Base-by-base conservation (phyloP, 2,797 vertebrate genomes). In the Mustela erminea region DNA sequence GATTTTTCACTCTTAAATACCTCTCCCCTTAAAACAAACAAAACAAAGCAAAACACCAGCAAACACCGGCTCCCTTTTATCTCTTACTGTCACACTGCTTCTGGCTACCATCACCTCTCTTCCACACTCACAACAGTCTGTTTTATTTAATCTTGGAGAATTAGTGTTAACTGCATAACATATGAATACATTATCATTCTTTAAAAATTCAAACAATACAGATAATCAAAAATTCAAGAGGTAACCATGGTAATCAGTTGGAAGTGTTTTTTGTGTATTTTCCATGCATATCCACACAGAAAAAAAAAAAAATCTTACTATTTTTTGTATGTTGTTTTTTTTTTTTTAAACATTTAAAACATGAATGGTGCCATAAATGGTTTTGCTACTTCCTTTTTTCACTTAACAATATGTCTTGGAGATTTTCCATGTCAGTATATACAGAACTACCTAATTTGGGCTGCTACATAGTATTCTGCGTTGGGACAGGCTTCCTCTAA, bases 151-250 rank as follows among this genome's bases (percentile, higher is more conserved):
- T 84, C 77, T 46, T 87, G 92, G 58, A 87, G 90, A 94, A 92
- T 38, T 87, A 92, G 27, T 93, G 88, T 95, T 38, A 94, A 96
- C 87, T 95, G 70, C 32, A 62, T 15, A 89, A 94, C 84, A 82
- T 43, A 81, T 38, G 95, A 95, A 94, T 92, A 90, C 56, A 77
- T 95, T 97, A 93, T 82, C 95, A 78, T 97, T 94, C 88, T 88
- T 12, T 12, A 84, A 60, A 92, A 83, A 54, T 60, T 41, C 56
- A 93, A 92, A 93, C 64, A 95, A 95, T 90, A 97, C 60, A 91
- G 84, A 52, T 85, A 38, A 97, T 97, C 54, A 78, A 93, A 90
- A 92, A 85, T 88, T 94, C 70, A 96, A 97, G 12, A 70, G 52
- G 87, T 92, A 70, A 84, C 74, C 62, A 90, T 62, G n/a, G 21